phyloP scores from a whole-genome alignment of 1,140 invertebrate species.

The Drosophila neocordata region DNA sequence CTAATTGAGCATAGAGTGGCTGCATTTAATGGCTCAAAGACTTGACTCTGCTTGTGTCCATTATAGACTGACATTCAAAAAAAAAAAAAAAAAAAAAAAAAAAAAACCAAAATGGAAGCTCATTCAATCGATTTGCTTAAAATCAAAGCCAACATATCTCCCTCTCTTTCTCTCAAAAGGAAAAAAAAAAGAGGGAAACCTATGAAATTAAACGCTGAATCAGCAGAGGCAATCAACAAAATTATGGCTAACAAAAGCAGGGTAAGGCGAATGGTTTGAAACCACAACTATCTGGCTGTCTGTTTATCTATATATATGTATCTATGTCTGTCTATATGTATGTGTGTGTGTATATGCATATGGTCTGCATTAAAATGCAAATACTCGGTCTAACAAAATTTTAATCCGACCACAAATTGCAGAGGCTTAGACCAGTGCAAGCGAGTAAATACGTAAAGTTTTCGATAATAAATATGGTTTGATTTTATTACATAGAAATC shows the following conservation, averaged over 20 bases:
- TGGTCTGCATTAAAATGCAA: slow-evolving; percentile 49
- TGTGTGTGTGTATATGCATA: slow-evolving; percentile 5
- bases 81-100: too few species aligned
- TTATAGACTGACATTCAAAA: neutral
- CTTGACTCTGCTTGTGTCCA: neutral
- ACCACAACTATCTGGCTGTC: neutral
- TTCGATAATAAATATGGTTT: slow-evolving; percentile 72
- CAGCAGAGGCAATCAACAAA: slow-evolving; percentile 67
- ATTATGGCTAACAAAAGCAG: slow-evolving; percentile 47
- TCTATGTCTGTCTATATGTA: neutral
- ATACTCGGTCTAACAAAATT: slow-evolving; percentile 58
- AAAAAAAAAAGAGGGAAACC: slow-evolving; percentile 43
- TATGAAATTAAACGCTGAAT: slow-evolving; percentile 65
- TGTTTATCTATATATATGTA: neutral
- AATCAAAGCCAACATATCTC: too few species aligned
- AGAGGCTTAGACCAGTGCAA: slow-evolving; percentile 50
- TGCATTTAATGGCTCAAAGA: slow-evolving; percentile 14
- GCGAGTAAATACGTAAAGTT: neutral
- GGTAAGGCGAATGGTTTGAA: neutral
- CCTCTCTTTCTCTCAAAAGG: too few species aligned
- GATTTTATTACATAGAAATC: slow-evolving; percentile 37
- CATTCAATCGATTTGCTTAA: slow-evolving; percentile 8
- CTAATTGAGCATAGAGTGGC: slow-evolving; percentile 22
- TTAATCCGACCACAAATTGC: slow-evolving; percentile 72
- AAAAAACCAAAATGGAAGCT: too few species aligned